Evolutionary conservation across 2,888 invertebrate genomes (phyloP), one percentile per base, ranked within the genome.

Genomic region (Tanypteryx hageni): DNA sequence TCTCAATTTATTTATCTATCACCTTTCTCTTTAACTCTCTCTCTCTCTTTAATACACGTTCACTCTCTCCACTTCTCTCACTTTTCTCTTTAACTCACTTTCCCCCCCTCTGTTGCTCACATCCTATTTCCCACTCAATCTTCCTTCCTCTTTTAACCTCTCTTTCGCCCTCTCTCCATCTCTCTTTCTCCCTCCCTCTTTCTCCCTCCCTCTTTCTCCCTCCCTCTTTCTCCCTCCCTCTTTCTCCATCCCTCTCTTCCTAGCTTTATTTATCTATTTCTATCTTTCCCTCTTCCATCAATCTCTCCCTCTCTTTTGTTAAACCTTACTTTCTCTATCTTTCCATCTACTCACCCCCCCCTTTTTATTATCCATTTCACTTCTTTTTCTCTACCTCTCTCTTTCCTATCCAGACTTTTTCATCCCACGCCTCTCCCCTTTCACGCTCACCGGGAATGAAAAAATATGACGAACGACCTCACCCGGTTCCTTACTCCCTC

Each of bases 221-320:
- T 18, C 64, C 59, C n/a, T 91, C 57, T 91, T 68, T 92, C 84
- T 85, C 92, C 59, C 81, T 81, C 85, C 56, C 92, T 59, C 83
- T 92, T 82, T 92, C 86, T 92, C 92, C 31, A 68, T 86, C 92
- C 18, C 84, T 92, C 86, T 92, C 92, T 61, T 85, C 13, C 92
- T 82, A 86, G 64, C 27, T 86, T 44, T 76, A 91, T 83, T 81
- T 83, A 83, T 92, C 84, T 92, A 91, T 82, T 84, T 92, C 92
- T n/a, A 85, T 92, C 92, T 91, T 76, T 92, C 92, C 18, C 27
- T 86, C 61, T 58, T 76, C 31, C 92, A 59, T 92, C 81, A 89
- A 82, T 61, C 82, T 81, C 92, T 57, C 91, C 81, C 92, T 92
- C 92, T 68, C 92, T 18, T 86, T 92, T 89, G 27, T 16, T 76